Percentiles rank a stretch among this genome's conserved stretches.
phyloP scores from a whole-genome alignment of 2,113 vertebrate genomes.

The Pelecanoides urinatrix region DNA sequence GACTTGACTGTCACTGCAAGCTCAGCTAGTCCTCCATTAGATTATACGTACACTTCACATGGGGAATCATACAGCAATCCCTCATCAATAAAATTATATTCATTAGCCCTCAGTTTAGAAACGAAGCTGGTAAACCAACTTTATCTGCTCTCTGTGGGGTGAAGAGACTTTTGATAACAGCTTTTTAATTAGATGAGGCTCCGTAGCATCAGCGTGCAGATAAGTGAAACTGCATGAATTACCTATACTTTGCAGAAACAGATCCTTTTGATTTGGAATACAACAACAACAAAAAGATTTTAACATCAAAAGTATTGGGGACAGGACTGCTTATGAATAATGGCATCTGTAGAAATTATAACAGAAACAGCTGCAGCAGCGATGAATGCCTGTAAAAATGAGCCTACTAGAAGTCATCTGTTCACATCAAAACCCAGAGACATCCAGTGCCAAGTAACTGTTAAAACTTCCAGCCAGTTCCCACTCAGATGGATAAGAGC shows the following conservation, averaged over 20 bases:
- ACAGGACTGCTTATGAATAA: not conserved
- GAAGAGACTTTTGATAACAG: conserved; percentile 33
- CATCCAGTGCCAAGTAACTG: not conserved
- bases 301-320: not conserved
- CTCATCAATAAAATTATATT: conserved; percentile 46
- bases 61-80: conserved; percentile 21
- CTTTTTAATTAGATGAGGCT: conserved; percentile 45
- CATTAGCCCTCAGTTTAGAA: conserved; percentile 31
- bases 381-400: not conserved
- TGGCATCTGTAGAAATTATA: not conserved
- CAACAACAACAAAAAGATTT: not conserved
- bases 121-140: conserved; percentile 30
- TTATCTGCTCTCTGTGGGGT: conserved; percentile 15
- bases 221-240: conserved; percentile 1
- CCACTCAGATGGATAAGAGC: not conserved
- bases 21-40: not conserved
- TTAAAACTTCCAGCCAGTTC: conserved; percentile 1
- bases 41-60: not conserved
- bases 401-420: not conserved
- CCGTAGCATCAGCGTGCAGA: not conserved
- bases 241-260: not conserved
- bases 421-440: conserved; percentile 3
- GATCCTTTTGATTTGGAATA: conserved; percentile 8
- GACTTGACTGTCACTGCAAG: not conserved
- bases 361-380: conserved; percentile 28